Evolutionary conservation across 2,888 invertebrate genomes (phyloP).

Genomic region (Lepeophtheirus nordmannii): DNA sequence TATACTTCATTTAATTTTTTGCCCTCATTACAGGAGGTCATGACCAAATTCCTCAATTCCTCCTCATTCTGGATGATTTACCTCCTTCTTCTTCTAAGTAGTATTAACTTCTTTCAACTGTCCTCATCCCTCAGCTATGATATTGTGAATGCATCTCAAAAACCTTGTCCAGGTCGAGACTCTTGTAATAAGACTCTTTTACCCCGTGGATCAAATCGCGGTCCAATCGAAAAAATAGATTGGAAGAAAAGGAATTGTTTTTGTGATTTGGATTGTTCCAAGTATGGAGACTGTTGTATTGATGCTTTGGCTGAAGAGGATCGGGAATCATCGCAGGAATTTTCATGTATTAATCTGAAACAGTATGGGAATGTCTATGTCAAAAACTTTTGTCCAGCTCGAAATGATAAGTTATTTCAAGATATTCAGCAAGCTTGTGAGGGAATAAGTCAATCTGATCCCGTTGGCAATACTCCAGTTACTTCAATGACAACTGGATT

Average conservation of each 20-base stretch:
- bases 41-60: too few species aligned
- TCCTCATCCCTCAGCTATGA: neutral
- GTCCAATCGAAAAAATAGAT: conserved; percentile 28
- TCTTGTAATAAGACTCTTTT: neutral
- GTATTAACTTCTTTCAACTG: neutral
- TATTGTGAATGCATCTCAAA: conserved; percentile 15
- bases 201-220: conserved; percentile 2
- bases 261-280: conserved; percentile 36
- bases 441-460: conserved; percentile 30
- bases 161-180: conserved; percentile 15
- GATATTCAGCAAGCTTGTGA: conserved; percentile 30
- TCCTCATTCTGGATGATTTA: too few species aligned
- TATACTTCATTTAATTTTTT: too few species aligned
- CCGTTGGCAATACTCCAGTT: conserved; percentile 33
- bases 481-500: conserved; percentile 32
- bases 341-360: conserved; percentile 34
- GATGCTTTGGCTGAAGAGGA: conserved; percentile 33
- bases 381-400: conserved; percentile 34
- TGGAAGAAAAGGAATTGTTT: conserved; percentile 36
- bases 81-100: neutral
- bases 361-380: conserved; percentile 37
- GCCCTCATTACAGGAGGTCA: too few species aligned
- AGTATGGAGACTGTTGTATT: conserved; percentile 38
- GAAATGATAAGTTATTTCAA: conserved; percentile 32
- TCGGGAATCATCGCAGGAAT: conserved; percentile 30